These are phyloP conservation scores for Spatulosminthurus flaviceps DNA, from an alignment of 2,888 invertebrate species.

Conservation along the genomic window DNA sequence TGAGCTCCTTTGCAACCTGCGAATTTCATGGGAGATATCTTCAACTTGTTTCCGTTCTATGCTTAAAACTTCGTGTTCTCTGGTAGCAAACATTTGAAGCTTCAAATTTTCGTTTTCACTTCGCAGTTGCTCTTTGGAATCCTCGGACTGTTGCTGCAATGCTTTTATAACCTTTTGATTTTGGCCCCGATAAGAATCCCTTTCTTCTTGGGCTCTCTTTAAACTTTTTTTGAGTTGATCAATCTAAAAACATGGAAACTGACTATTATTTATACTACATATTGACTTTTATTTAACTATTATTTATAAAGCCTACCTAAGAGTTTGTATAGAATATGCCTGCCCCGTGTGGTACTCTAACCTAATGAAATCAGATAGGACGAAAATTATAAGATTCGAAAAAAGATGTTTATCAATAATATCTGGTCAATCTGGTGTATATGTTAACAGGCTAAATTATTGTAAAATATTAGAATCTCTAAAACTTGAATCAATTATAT, in stretches of 20 bases:
- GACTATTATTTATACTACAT: too few species aligned
- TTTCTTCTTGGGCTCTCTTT: slow-evolving; percentile 5
- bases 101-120: slow-evolving; percentile 39
- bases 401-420: too few species aligned
- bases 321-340: too few species aligned
- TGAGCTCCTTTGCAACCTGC: not conserved
- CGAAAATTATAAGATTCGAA: too few species aligned
- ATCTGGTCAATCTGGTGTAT: too few species aligned
- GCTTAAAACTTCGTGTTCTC: slow-evolving; percentile 20
- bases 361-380: too few species aligned
- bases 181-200: slow-evolving; percentile 19
- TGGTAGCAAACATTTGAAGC: slow-evolving; percentile 19
- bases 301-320: too few species aligned
- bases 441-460: too few species aligned
- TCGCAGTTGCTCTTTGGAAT: slow-evolving; percentile 5
- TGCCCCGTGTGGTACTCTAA: too few species aligned
- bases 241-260: slow-evolving; percentile 9
- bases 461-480: too few species aligned
- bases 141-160: slow-evolving; percentile 11
- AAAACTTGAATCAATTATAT: too few species aligned
- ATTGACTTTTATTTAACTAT: too few species aligned
- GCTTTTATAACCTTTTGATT: slow-evolving; percentile 20
- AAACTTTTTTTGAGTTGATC: slow-evolving; percentile 19
- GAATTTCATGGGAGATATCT: slow-evolving; percentile 20
- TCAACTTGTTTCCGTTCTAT: slow-evolving; percentile 25